Evolutionary conservation across 2,888 invertebrate genomes (phyloP), one percentile per base, ranked within the genome.

Genomic region (Rhagonycha lutea): DNA sequence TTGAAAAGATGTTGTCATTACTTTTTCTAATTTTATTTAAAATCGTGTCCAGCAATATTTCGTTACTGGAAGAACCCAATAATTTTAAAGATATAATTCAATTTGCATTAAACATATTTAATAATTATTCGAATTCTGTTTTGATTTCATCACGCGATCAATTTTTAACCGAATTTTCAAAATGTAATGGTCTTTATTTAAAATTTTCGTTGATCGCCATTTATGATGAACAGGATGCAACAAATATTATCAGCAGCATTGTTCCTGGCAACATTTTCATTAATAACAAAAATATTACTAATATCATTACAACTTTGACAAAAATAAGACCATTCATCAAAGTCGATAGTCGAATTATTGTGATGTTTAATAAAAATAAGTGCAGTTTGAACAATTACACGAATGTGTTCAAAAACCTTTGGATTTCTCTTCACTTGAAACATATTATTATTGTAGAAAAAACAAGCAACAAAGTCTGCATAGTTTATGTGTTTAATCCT

Each of bases 401-500:
- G 0, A 7, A 47, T 8, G n/a, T 47, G n/a, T 47, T 47, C n/a
- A 47, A 47, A 47, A 47, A n/a, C 2, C 47, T 47, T 47, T 76
- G 73, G 72, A 63, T 14, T 24, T 71, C 65, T 10, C 29, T 65
- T 12, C 26, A 26, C 24, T 70, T 78, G 4, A 78, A 72, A 72
- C 69, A 76, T 24, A 28, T 75, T 8, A 70, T 76, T 14, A 18
- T 79, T 5, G 18, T 75, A 5, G 68, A 75, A 69, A 29, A 28
- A 10, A 7, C 23, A 9, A 68, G 9, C 3, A 72, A 61, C 12
- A 11, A 1, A 11, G 14, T 28, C 9, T 70, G 23, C 9, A 62
- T 71, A 7, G 68, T 73, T 14, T 68, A 63, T 29, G 67, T 61
- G 1, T 80, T 73, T 61, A 70, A 80, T 60, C 75, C 75, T 3